These are phyloP conservation scores for Netelia inedita DNA, from an alignment of 2,888 invertebrate genomes.

Conservation along the genomic window DNA sequence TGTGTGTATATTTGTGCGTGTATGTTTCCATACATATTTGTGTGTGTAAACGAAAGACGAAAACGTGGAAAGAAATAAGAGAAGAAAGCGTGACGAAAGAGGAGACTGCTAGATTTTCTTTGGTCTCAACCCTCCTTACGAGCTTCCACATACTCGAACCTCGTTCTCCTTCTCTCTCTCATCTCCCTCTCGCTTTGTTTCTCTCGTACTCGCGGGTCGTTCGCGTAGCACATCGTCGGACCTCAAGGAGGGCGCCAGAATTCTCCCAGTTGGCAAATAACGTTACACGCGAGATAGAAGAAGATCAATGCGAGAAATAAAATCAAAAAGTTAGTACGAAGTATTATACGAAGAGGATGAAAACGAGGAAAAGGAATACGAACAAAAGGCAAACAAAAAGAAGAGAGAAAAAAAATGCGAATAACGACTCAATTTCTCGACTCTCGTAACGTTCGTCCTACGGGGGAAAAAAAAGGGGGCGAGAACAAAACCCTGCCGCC, in stretches of 20 bases:
- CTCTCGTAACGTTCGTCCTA: background rate
- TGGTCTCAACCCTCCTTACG: slow-evolving; percentile 27
- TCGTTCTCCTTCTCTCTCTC: no score
- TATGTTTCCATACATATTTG: background rate
- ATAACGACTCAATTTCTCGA: slow-evolving; percentile 36
- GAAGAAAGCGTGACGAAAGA: slow-evolving; percentile 51
- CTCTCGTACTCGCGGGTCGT: background rate
- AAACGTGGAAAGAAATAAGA: slow-evolving; percentile 10
- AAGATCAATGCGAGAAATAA: background rate
- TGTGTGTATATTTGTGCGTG: background rate
- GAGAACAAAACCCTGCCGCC: background rate
- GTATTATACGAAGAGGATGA: background rate
- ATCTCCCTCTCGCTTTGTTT: background rate
- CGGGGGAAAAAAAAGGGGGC: background rate
- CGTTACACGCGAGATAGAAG: slow-evolving; percentile 17
- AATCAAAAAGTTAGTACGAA: background rate
- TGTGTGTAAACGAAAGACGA: slow-evolving; percentile 17
- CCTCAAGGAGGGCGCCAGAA: slow-evolving; percentile 18
- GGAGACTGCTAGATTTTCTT: slow-evolving; percentile 52
- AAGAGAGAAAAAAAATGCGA: slow-evolving; percentile 36
- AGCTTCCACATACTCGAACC: slow-evolving; percentile 24
- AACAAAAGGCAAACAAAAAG: slow-evolving; percentile 33
- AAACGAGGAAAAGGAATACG: slow-evolving; percentile 1
- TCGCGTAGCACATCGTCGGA: slow-evolving; percentile 17
- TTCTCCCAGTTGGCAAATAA: slow-evolving; percentile 25